phyloP scores from a whole-genome alignment of 2,113 vertebrate species.

The Macaca fascicularis region T2T-MFA8v1.1 NC_088392.1:50841001-50841500 shows the following conservation, averaged over 20 bases:
- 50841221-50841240: background rate
- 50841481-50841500: conserved; percentile 42
- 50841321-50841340: background rate
- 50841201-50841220: background rate
- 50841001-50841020: background rate
- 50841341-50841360: background rate
- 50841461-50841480: conserved; percentile 29
- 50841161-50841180: background rate
- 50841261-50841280: background rate
- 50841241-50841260: background rate
- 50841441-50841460: background rate
- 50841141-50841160: background rate
- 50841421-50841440: background rate
- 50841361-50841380: background rate
- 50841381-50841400: background rate
- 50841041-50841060: background rate
- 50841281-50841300: background rate
- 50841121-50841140: background rate
- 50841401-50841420: background rate
- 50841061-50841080: background rate
- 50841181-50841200: background rate
- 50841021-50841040: background rate
- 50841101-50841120: background rate
- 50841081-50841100: background rate
- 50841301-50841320: background rate